Percentiles rank a stretch among this genome's conserved stretches.
phyloP scores from a whole-genome alignment of 2,888 invertebrate genomes.

The Macrostomum cliftonense region DNA sequence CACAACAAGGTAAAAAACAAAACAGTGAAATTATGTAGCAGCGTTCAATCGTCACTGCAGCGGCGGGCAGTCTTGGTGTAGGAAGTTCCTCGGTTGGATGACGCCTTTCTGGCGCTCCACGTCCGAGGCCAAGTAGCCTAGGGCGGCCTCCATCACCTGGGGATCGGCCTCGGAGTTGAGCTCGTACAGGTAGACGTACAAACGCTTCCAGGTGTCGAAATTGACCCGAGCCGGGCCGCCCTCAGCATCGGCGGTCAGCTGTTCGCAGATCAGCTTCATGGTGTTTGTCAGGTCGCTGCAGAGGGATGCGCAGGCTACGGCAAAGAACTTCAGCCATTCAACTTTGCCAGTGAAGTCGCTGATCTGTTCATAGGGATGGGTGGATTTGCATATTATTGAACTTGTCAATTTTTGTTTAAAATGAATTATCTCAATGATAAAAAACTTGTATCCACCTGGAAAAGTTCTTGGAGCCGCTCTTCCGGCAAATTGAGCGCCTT shows the following conservation, averaged over 20 bases:
- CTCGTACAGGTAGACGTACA: conserved; percentile 33
- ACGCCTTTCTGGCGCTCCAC: conserved; percentile 36
- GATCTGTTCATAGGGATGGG: no score
- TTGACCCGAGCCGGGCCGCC: conserved; percentile 60
- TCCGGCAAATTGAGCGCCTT: conserved; percentile 38
- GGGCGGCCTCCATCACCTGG: conserved; percentile 29
- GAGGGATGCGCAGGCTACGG: conserved; percentile 44
- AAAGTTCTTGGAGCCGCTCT: conserved; percentile 48
- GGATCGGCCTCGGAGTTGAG: conserved; percentile 35
- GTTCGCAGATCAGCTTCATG: conserved; percentile 60
- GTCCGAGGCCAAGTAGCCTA: conserved; percentile 26
- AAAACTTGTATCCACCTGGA: conserved; percentile 29
- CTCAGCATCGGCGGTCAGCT: conserved; percentile 61
- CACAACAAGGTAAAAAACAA: no score
- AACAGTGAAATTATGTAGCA: no score
- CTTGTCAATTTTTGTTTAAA: no score
- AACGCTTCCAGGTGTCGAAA: conserved; percentile 30
- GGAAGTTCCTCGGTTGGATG: conserved; percentile 36
- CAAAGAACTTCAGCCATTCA: conserved; percentile 54
- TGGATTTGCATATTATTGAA: no score
- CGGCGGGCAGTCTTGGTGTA: conserved; percentile 30
- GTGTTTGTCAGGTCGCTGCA: conserved; percentile 49
- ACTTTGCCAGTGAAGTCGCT: conserved; percentile 51
- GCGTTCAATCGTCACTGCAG: conserved; percentile 12
- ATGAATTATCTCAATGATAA: no score